Evolutionary conservation across 2,113 vertebrate species (phyloP), one percentile per base, ranked within the genome.

Genomic region (Microtus pennsylvanicus): DNA sequence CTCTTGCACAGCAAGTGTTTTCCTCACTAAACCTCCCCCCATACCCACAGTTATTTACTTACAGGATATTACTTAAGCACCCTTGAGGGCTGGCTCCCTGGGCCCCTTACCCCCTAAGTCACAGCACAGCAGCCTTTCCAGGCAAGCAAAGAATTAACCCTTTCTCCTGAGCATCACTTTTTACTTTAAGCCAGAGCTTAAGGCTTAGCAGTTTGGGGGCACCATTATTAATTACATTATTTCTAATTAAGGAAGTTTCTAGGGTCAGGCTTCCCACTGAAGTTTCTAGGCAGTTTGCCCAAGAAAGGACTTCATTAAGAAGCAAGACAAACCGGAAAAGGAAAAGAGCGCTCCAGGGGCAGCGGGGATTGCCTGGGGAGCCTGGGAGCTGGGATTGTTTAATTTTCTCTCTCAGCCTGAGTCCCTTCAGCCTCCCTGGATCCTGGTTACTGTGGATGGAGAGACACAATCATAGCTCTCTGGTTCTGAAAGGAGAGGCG

Each of bases 221-320:
- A 55, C 86, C 35, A 12, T 75, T 95, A 80, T 95, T 94, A 90
- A 90, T 94, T 85, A 87, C 80, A 55, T 75, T 83, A 78, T 78
- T 97, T 96, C 88, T 95, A 87, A 96, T 90, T 90, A 94, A 89
- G 78, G 85, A 87, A 89, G 58, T 94, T 97, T 95, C 90, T 12
- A 65, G 82, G 95, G 89, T 94, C 92, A 76, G n/a, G 47, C 90
- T 90, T 82, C 72, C 76, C 42, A 74, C 55, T 26, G 89, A 95
- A 96, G 74, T 94, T 92, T 87, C 95, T 78, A 94, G 94, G 93
- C 88, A 93, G 69, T 94, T 89, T 91, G 90, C 94, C 88, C 87
- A 93, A 91, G 74, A n/a, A 55, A 87, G 38, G 42, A 87, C 77
- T 95, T 93, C 78, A 69, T 92, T 93, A 93, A 91, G 52, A 87